Base-by-base conservation (phyloP, 2,888 invertebrate genomes). In the Drosophila pseudotalamancana region DNA sequence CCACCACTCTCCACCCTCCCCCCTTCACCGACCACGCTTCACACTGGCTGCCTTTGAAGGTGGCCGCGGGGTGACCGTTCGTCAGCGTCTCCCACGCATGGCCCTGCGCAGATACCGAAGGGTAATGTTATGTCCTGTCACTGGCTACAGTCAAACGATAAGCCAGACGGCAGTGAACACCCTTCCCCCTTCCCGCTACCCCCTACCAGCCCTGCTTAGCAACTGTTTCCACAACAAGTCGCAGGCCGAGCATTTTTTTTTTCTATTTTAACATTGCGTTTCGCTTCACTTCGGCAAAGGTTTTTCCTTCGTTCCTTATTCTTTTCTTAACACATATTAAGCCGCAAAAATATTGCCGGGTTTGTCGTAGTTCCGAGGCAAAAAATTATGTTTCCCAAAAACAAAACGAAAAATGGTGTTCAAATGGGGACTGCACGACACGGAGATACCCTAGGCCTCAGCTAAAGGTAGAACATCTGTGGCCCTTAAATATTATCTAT, bases 91-190 rank as follows among this genome's bases (percentile, higher is more conserved):
- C 67, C 67, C 87, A 87, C 82, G 85, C 87, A 87, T 82, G 86
- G 79, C 61, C 46, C 56, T 56, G 64, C 60, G 64, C 61, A 84
- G 87, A 82, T 87, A 82, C 74, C 77, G 64, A 72, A 72, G 88
- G 88, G 88, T 84, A 79, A 84, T 81, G 85, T 87, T 81, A 78
- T 88, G 85, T 85, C 88, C 88, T 85, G 85, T 88, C 87, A 88
- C 84, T 81, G 81, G 80, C 88, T 80, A 88, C 77, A 81, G 74
- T 61, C 67, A 29, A 60, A 66, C 72, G 85, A 85, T 85, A 85
- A 85, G 85, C 85, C 67, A 72, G 75, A 43, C 60, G 57, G 34
- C 54, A 46, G 34, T 18, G 6, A n/a, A 27, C 27, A 42, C n/a
- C 32, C 39, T 27, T n/a, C 50, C 27, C 1, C n/a, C n/a, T 5